phyloP scores from a whole-genome alignment of 2,888 invertebrate species.

The Caenorhabditis parvicauda region DNA sequence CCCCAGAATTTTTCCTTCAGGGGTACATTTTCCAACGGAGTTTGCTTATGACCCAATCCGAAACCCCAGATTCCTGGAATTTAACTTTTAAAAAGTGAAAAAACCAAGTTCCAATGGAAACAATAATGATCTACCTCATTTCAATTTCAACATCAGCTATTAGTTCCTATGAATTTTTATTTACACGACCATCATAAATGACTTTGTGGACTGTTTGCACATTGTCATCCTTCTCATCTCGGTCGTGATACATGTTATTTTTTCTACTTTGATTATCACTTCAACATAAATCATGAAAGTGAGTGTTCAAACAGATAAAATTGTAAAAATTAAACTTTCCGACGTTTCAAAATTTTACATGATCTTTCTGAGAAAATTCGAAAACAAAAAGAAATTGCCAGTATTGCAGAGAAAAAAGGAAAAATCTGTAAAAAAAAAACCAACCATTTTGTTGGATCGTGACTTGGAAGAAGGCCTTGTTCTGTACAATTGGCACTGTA shows the following conservation, averaged over 20 bases:
- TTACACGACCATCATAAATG: too few species aligned
- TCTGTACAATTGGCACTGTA: slow-evolving; percentile 89
- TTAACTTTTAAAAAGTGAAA: too few species aligned
- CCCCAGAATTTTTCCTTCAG: slow-evolving; percentile 76
- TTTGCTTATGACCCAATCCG: slow-evolving; percentile 83
- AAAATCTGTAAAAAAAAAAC: slow-evolving; percentile 9
- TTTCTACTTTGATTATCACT: background rate
- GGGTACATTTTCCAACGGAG: slow-evolving; percentile 81
- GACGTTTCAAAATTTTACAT: too few species aligned
- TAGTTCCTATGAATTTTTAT: too few species aligned
- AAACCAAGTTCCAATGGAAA: too few species aligned
- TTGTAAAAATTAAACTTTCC: background rate
- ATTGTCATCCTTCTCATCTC: too few species aligned
- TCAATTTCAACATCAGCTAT: too few species aligned
- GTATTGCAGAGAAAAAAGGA: slow-evolving; percentile 5
- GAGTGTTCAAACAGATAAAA: background rate
- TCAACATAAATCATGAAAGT: background rate
- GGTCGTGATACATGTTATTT: too few species aligned
- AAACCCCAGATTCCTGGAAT: slow-evolving; percentile 80
- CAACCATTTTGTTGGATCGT: slow-evolving; percentile 89
- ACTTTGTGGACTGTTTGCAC: too few species aligned
- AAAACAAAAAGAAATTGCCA: background rate
- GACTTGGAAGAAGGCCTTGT: slow-evolving; percentile 96
- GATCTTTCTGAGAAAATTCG: background rate
- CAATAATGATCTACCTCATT: too few species aligned